Conservation (phyloP, 2,797 vertebrate genomes). For the Hippoglossus hippoglossus region DNA sequence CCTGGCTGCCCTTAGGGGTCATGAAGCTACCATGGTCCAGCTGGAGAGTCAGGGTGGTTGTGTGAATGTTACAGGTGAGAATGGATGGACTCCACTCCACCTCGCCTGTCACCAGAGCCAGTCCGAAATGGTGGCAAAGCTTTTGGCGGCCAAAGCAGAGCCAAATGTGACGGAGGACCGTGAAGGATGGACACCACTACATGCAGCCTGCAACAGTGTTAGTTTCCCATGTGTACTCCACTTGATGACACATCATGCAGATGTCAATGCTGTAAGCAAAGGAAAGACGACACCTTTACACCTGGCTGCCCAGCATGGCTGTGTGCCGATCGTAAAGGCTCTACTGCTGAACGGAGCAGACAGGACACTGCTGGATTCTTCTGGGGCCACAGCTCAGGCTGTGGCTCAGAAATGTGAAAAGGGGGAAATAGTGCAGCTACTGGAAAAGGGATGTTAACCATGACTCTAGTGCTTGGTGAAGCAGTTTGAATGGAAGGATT, state of each 20-base stretch:
- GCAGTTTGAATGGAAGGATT: not conserved
- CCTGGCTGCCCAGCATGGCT: conserved; percentile 84
- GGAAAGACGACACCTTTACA: conserved; percentile 85
- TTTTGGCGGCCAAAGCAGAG: conserved; percentile 83
- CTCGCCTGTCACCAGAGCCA: conserved; percentile 84
- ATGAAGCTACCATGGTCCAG: conserved; percentile 80
- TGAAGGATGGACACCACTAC: conserved; percentile 86
- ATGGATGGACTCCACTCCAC: conserved; percentile 88
- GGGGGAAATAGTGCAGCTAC: conserved; percentile 76
- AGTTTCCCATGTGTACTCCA: conserved; percentile 81
- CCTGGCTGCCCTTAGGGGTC: conserved; percentile 86
- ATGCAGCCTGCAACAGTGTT: conserved; percentile 83
- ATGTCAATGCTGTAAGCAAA: conserved; percentile 83
- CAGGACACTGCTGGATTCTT: conserved; percentile 70
- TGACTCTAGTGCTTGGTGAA: conserved; percentile 6
- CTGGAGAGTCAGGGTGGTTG: conserved; percentile 78
- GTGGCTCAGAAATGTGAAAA: conserved; percentile 80
- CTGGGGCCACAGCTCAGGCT: conserved; percentile 82
- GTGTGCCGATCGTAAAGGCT: conserved; percentile 82
- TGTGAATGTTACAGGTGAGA: conserved; percentile 79
- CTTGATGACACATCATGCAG: conserved; percentile 82
- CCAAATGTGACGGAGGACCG: conserved; percentile 81
- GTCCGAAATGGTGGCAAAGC: conserved; percentile 72
- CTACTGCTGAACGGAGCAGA: conserved; percentile 85
- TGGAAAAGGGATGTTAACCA: conserved; percentile 57